phyloP scores from a whole-genome alignment of 2,113 vertebrate species.

The Mormoops blainvillei region DNA sequence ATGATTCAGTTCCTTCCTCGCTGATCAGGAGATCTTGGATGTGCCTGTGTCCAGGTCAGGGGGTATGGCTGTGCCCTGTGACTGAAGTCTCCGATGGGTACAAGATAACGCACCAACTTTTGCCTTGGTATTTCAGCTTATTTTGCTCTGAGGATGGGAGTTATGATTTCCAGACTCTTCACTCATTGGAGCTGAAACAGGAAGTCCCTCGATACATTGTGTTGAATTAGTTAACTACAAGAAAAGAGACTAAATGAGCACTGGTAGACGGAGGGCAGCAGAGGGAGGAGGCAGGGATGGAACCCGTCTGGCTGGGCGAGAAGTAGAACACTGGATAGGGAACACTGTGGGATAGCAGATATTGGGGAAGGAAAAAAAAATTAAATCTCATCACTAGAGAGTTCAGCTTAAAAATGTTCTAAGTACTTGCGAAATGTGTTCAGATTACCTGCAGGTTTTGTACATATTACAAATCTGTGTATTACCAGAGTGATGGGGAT shows the following conservation, averaged over 20 bases:
- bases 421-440: background rate
- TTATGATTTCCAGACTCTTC: background rate
- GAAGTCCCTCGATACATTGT: background rate
- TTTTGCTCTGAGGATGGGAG: background rate
- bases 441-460: background rate
- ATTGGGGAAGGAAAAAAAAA: background rate
- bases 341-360: background rate
- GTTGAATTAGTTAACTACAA: background rate
- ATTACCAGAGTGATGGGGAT: background rate
- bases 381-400: background rate
- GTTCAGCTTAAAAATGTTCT: background rate
- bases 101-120: background rate
- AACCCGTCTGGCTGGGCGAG: background rate
- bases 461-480: background rate
- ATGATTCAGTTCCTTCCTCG: background rate
- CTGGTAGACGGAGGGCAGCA: background rate
- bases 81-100: background rate
- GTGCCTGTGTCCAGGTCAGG: background rate
- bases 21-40: background rate
- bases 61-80: background rate
- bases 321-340: background rate
- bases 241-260: background rate
- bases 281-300: background rate
- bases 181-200: background rate
- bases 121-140: background rate